phyloP scores from a whole-genome alignment of 2,797 vertebrate genomes.

The Phalanger gymnotis region DNA sequence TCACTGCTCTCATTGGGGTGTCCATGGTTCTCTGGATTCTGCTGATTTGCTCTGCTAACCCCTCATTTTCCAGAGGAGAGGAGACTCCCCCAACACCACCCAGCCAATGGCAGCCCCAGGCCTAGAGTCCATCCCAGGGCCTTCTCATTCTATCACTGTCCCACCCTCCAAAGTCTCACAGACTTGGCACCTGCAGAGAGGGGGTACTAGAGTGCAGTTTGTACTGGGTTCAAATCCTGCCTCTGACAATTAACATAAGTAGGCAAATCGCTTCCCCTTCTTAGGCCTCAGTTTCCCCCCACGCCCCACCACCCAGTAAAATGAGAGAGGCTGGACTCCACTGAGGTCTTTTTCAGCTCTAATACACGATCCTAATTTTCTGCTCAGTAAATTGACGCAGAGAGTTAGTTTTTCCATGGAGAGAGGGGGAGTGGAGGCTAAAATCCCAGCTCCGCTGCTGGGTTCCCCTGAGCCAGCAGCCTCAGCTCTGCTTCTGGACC shows the following conservation, averaged over 20 bases:
- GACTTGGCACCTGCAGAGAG: neutral
- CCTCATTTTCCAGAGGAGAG: neutral
- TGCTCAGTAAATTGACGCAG: neutral
- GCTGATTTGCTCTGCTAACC: neutral
- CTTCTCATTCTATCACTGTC: no score
- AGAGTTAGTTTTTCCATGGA: no score
- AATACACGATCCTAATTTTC: neutral
- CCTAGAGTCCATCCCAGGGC: no score
- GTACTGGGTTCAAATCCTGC: neutral
- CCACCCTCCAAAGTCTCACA: neutral
- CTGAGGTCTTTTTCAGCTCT: neutral
- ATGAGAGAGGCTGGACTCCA: neutral
- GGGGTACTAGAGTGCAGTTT: fast-evolving
- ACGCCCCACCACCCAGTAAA: no score
- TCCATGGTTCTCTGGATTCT: neutral
- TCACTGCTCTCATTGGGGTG: neutral
- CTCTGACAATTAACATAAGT: neutral
- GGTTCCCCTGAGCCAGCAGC: neutral
- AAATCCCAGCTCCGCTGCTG: neutral
- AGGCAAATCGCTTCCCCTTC: neutral
- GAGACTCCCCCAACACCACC: neutral
- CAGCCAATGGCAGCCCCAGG: neutral
- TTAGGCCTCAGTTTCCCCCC: neutral
- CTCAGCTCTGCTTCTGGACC: neutral
- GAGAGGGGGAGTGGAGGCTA: neutral